A percentile compares a stretch with the other conserved stretches of the same genome.
These are phyloP conservation scores for Carettochelys insculpta DNA, from an alignment of 2,113 vertebrate genomes.

Conservation along the genomic window DNA sequence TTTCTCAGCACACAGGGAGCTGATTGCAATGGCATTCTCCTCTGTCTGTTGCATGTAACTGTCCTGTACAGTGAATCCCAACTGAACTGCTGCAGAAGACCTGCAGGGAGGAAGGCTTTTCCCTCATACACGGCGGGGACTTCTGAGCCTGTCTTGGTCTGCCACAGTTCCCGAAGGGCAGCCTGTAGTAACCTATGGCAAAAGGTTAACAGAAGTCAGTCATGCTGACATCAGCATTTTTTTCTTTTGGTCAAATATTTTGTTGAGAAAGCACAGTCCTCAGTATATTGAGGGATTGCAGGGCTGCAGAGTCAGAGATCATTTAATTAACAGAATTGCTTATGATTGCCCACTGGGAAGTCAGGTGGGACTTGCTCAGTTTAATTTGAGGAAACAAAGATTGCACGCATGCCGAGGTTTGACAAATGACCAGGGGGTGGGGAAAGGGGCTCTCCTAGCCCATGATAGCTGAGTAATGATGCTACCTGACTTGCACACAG, in stretches of 20 bases:
- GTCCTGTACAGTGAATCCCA: neutral
- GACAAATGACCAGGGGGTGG: slow-evolving; percentile 63
- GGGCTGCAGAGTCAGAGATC: slow-evolving; percentile 75
- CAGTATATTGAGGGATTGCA: slow-evolving; percentile 76
- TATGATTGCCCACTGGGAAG: slow-evolving; percentile 71
- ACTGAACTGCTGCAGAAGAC: slow-evolving; percentile 23
- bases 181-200: slow-evolving; percentile 39
- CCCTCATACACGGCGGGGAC: neutral
- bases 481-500: neutral
- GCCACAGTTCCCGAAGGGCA: slow-evolving; percentile 1
- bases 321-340: slow-evolving; percentile 78
- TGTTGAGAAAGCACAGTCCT: slow-evolving; percentile 72
- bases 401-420: slow-evolving; percentile 72
- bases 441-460: neutral
- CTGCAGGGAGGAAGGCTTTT: neutral
- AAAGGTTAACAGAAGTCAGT: slow-evolving; percentile 61
- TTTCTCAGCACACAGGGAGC: neutral
- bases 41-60: neutral
- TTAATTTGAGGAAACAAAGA: slow-evolving; percentile 78
- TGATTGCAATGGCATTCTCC: neutral
- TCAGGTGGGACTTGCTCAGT: slow-evolving; percentile 68
- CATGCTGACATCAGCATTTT: slow-evolving; percentile 48
- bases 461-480: neutral
- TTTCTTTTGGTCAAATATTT: slow-evolving; percentile 62
- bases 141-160: slow-evolving; percentile 15